These are phyloP conservation scores for Sciurus niger DNA, from an alignment of 2,113 vertebrate genomes.

Conservation along the genomic window DNA sequence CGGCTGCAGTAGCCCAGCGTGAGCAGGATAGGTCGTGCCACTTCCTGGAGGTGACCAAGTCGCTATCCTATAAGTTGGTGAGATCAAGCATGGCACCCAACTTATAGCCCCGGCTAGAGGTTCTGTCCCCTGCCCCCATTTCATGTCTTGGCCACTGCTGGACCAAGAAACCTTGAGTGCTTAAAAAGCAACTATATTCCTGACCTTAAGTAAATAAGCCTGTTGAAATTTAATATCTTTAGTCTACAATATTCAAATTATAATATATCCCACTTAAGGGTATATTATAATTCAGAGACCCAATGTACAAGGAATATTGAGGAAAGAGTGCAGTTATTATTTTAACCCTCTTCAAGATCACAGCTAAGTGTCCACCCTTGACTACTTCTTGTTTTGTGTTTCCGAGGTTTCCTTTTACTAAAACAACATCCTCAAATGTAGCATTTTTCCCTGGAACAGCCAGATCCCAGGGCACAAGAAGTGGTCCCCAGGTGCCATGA, in stretches of 20 bases:
- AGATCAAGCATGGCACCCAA: background rate
- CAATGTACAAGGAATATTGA: background rate
- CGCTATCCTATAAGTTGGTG: background rate
- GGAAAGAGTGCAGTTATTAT: background rate
- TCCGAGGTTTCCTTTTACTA: constrained; percentile 12
- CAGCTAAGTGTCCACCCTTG: background rate
- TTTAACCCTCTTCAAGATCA: background rate
- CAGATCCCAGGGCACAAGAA: background rate
- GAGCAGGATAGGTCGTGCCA: constrained; percentile 26
- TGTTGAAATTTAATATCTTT: background rate
- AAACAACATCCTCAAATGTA: background rate
- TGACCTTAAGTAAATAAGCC: background rate
- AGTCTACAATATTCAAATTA: background rate
- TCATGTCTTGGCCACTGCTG: background rate
- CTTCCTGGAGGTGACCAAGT: background rate
- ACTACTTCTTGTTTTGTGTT: background rate
- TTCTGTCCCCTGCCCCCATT: background rate
- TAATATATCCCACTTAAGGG: background rate
- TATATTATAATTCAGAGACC: background rate
- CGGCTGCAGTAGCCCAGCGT: background rate
- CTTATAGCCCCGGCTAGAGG: background rate
- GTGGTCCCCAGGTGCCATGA: too few relatives aligned
- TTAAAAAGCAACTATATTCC: background rate
- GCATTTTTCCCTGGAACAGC: background rate
- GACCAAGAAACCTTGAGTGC: background rate